Evolutionary conservation across 1,140 invertebrate species (phyloP), one percentile per base, ranked within the genome.

Genomic region (Parasteatoda tepidariorum): DNA sequence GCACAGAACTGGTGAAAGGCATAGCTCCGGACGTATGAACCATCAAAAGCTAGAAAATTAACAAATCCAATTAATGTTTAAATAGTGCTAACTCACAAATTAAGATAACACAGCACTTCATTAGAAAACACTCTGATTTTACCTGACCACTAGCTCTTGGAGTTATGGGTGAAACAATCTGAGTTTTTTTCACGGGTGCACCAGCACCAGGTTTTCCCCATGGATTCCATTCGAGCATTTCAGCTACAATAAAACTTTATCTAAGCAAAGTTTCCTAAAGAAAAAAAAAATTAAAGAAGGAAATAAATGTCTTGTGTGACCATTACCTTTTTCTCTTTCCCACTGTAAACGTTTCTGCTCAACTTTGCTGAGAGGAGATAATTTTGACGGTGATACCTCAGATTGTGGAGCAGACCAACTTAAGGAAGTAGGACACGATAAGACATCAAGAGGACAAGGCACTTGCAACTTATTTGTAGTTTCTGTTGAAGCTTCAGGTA

Each of bases 261-360:
- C 1, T 2, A 59, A 3, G 55, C 0, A 22, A 7, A 26, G 24
- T n/a, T 59, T n/a, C 7, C 55, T 3, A 22, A 59, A 59, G 7
- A 22, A 0, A n/a, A 2, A 59, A 26, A 7, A 59, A n/a, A 26
- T 7, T n/a, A n/a, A 59, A 26, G 7, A 5, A 57, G 22, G 55
- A 57, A 1, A 22, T 22, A 59, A 59, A 11, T n/a, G 18, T 48
- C 41, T 48, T 48, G 11, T 48, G 41, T 7, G 18, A 7, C 6
- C 41, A 6, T 7, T 48, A 94, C 93, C 93, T 91, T 91, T 91
- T 90, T 94, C 93, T 87, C 90, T 91, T 73, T 93, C 93, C 93
- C 93, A 94, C 90, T 94, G 93, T 83, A 92, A 89, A 88, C 92
- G 92, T 88, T 94, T 94, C 88, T 93, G 92, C 88, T 94, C 93